Conservation (phyloP, 2,888 invertebrate genomes). For the Lepidonotus clava region DNA sequence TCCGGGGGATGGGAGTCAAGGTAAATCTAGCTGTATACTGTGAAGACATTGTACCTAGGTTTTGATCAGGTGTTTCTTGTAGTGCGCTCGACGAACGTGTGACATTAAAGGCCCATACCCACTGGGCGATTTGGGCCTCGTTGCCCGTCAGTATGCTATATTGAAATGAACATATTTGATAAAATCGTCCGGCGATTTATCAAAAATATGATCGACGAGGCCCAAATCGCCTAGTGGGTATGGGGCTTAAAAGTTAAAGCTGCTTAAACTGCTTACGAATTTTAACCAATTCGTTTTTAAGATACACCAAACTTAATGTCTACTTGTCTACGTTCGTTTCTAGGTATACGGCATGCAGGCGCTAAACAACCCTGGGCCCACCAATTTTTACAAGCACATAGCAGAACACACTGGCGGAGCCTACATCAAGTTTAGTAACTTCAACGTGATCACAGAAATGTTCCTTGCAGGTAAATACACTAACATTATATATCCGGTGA, state of each 20-base stretch:
- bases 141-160: too few relatives aligned
- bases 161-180: too few relatives aligned
- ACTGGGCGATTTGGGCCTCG: too few relatives aligned
- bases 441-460: conserved; percentile 76
- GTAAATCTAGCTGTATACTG: conserved; percentile 62
- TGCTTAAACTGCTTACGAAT: too few relatives aligned
- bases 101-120: too few relatives aligned
- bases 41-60: neutral
- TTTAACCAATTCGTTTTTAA: too few relatives aligned
- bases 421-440: conserved; percentile 71
- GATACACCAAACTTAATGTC: too few relatives aligned
- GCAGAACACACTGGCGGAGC: conserved; percentile 74
- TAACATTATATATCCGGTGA: neutral
- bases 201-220: too few relatives aligned
- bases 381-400: conserved; percentile 72
- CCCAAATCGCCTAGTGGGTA: neutral
- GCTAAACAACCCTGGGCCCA: conserved; percentile 34
- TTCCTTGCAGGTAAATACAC: conserved; percentile 73
- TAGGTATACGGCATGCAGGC: conserved; percentile 77
- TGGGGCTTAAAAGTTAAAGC: too few relatives aligned
- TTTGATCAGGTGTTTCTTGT: too few relatives aligned
- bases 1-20: conserved; percentile 76
- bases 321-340: neutral
- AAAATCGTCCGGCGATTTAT: too few relatives aligned
- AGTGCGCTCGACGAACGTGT: too few relatives aligned